These are phyloP conservation scores for Melanaphis sacchari DNA, from an alignment of 1,140 invertebrate species.

Conservation along the genomic window DNA sequence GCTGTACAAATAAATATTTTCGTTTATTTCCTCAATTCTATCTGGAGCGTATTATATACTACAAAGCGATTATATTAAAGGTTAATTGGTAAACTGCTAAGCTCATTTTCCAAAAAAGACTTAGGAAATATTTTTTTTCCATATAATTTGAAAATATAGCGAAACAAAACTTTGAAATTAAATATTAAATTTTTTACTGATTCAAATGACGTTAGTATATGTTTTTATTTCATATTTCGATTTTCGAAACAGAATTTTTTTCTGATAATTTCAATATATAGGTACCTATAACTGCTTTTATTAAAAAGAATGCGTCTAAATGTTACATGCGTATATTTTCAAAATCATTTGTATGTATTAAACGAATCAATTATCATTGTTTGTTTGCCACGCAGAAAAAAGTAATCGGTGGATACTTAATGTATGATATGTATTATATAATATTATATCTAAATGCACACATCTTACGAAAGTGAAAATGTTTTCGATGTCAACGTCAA, in stretches of 20 bases:
- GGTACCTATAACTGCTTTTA: background rate
- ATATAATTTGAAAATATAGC: background rate
- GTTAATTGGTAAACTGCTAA: background rate
- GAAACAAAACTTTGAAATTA: background rate
- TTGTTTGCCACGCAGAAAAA: background rate
- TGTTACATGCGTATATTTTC: background rate
- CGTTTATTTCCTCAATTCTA: background rate
- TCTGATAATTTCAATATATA: background rate
- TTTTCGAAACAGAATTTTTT: background rate
- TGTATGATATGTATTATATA: no score
- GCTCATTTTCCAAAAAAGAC: background rate
- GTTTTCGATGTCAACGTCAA: background rate
- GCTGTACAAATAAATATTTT: background rate
- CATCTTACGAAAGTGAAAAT: background rate
- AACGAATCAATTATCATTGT: constrained; percentile 21
- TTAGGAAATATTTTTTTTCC: background rate
- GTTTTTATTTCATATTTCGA: background rate
- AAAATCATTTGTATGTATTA: background rate
- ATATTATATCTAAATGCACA: background rate
- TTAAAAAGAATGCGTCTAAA: background rate
- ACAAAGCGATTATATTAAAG: background rate
- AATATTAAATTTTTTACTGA: background rate
- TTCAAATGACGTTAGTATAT: background rate
- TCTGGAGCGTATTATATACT: background rate
- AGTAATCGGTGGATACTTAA: background rate